Evolutionary conservation across 2,797 vertebrate genomes (phyloP).

Genomic region (Scolopax rusticola): DNA sequence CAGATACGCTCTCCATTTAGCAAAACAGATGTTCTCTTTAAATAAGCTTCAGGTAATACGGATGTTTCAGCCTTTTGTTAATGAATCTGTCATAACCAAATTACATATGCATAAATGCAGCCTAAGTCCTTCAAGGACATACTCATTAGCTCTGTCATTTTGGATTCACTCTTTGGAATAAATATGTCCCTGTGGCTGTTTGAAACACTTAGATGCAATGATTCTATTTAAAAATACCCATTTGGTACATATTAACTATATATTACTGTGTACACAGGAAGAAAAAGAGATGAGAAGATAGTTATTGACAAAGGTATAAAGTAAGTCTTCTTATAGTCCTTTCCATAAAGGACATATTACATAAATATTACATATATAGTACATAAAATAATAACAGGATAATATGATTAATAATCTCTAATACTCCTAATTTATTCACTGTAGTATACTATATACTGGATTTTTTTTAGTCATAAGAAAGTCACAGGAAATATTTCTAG

Average conservation of each 20-base stretch:
- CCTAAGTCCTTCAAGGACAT: constrained; percentile 47
- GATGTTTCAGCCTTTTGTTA: background rate
- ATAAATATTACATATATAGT: too few relatives aligned
- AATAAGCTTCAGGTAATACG: constrained; percentile 37
- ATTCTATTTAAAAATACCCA: constrained; percentile 21
- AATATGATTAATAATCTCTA: background rate
- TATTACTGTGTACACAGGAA: background rate
- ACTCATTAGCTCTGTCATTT: constrained; percentile 53
- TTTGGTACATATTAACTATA: background rate
- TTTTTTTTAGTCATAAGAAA: background rate
- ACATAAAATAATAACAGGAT: background rate
- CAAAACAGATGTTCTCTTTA: constrained; percentile 23
- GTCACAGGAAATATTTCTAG: background rate
- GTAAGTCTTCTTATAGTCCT: background rate
- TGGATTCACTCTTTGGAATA: constrained; percentile 25
- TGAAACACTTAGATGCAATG: background rate
- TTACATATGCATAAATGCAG: constrained; percentile 39
- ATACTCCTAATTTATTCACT: background rate
- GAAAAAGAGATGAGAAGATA: background rate
- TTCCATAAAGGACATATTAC: too few relatives aligned
- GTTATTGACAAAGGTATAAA: background rate
- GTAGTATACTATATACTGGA: background rate
- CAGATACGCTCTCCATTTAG: background rate
- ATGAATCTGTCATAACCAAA: background rate
- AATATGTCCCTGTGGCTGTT: constrained; percentile 3